phyloP scores from a whole-genome alignment of 2,113 vertebrate species.

The Ivindomyrus marchei region DNA sequence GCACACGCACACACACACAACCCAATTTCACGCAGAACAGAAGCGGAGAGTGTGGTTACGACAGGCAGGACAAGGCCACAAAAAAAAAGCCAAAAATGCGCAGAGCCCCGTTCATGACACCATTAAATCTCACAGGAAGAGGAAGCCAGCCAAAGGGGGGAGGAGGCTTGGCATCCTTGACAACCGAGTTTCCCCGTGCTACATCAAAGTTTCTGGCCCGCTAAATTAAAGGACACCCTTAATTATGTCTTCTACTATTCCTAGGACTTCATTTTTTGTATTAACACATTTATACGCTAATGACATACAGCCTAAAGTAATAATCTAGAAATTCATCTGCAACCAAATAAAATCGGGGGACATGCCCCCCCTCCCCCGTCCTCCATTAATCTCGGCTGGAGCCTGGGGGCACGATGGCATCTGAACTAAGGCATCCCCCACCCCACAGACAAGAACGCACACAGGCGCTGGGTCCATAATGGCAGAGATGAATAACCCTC shows the following conservation, averaged over 20 bases:
- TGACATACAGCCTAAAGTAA: constrained; percentile 10
- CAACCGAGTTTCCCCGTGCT: background rate
- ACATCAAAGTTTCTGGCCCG: background rate
- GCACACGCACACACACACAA: background rate
- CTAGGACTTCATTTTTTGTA: constrained; percentile 6
- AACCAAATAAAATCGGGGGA: constrained; percentile 15
- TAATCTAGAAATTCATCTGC: constrained; percentile 15
- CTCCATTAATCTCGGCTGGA: constrained; percentile 2
- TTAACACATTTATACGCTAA: background rate
- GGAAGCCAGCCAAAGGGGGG: background rate
- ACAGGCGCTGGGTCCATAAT: constrained; percentile 48
- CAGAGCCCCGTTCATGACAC: background rate
- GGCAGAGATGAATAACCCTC: background rate
- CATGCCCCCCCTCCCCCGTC: background rate
- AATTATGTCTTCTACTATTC: background rate
- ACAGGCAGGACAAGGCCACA: background rate
- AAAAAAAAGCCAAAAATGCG: background rate
- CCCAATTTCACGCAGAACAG: background rate
- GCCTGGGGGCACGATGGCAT: constrained; percentile 9
- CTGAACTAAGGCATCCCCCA: background rate
- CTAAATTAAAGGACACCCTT: constrained; percentile 4
- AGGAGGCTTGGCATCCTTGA: background rate
- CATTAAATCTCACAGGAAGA: background rate
- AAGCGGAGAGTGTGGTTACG: background rate
- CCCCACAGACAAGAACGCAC: constrained; percentile 18